Evolutionary conservation across 1,140 invertebrate species (phyloP), one percentile per base, ranked within the genome.

Genomic region (Atopsyche davidsoni): DNA sequence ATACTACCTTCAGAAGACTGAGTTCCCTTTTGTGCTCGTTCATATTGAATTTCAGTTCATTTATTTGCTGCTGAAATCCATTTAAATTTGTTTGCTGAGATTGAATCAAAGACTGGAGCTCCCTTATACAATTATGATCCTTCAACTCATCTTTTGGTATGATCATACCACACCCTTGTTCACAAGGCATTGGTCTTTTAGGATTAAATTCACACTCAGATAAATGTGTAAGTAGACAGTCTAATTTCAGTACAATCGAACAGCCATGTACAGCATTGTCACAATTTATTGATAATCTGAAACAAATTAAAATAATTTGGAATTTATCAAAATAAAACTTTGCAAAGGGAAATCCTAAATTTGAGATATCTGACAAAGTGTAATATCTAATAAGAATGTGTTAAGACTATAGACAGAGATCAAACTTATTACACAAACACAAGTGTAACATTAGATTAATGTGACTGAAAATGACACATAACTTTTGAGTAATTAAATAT

Each of bases 101-200:
- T 38, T 88, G 81, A 44, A 96, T 86, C n/a, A 94, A 65, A 6
- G 80, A 79, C 43, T 92, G 77, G 2, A 97, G 69, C 69, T 96
- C 92, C 54, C 85, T 76, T 4, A 96, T 85, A 67, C 94, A 97
- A 63, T 96, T 96, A 63, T 97, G 94, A 59, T 92, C 87, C 66
- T 89, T 89, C 1, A 96, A 66, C 69, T 96, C 92, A 73, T 96
- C 92, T 73, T 95, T 96, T 18, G 93, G 92, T 60, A 96, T 89
- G 42, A 95, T 83, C 17, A 95, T 75, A 31, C 90, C 92, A 67
- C 94, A 97, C 3, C 93, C 93, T 62, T 87, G 83, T 59, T 95
- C 91, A 69, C 94, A 97, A 18, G 85, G 82, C 53, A 94, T 85
- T 13, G 92, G 92, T 64, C 90, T 80, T 67, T 96, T 96, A 3